Evolutionary conservation across 2,113 vertebrate species (phyloP), one percentile per base, ranked within the genome.

Genomic region (Rhagologus leucostigma): DNA sequence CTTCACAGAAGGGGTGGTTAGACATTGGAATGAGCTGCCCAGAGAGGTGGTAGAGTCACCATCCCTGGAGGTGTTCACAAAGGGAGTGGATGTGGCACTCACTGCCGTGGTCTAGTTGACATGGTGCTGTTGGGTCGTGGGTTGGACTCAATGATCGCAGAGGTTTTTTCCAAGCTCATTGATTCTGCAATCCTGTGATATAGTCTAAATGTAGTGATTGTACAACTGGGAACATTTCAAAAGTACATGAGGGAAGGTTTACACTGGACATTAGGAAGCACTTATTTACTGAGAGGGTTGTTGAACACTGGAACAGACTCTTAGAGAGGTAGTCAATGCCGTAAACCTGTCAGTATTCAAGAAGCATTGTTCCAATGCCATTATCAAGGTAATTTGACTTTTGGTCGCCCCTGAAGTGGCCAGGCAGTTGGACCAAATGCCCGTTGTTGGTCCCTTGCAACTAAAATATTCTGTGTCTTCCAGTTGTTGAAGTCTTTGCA

Each of bases 401-500:
- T 10, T n/a, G 27, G 18, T 79, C 23, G 29, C 15, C 9, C 13
- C 22, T 60, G 59, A 52, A 32, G 4, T 42, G 8, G 9, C 74
- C 16, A 62, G 19, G n/a, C 13, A 23, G 3, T 65, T 62, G 65
- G 30, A 52, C 15, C 32, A 13, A 24, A 4, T 42, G 27, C 6
- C 29, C 0, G 1, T 2, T 74, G 33, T 42, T 29, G 7, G 6
- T 67, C 10, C 33, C 12, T 62, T 82, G 50, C 18, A 55, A 13
- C 18, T 52, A 17, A 35, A 63, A 30, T n/a, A 15, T 59, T 47
- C 18, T 27, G 0, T 32, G 3, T 50, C 49, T 73, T 35, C 7
- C 7, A n/a, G 17, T 23, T 2, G 0, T 63, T 37, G 26, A 50
- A 41, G 9, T 29, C 21, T 32, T 74, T 77, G 11, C 1, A 0